Evolutionary conservation across 2,797 vertebrate species (phyloP), one percentile per base, ranked within the genome.

Genomic region (Smutsia temminckii): DNA sequence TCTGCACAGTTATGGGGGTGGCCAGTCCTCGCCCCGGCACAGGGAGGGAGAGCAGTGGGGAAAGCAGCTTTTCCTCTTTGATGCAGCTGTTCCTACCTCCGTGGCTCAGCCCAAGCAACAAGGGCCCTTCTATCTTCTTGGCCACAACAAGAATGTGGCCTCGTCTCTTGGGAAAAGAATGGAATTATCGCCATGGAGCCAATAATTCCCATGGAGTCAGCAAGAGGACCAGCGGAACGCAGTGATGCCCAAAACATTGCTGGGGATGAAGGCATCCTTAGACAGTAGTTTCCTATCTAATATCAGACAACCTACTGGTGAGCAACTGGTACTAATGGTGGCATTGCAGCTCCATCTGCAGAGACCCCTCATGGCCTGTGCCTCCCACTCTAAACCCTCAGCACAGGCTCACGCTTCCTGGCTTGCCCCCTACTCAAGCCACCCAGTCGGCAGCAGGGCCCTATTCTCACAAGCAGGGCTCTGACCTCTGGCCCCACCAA

Each of bases 291-390:
- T 20, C 64, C 57, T 53, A 14, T 29, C 34, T 57, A 55, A 4
- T 14, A n/a, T 3, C 0, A 0, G 32, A 79, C 46, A 13, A 2
- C 20, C 11, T 20, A 27, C 32, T 1, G 3, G 20, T 27, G 40
- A 2, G 12, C 27, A 14, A 3, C 11, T 14, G 6, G 29, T 11
- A 17, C 34, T 10, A 3, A 4, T 3, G 2, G 8, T 1, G 12
- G 85, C 14, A 13, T 7, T 3, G 20, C 27, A 2, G 27, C 66
- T 63, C 46, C 46, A 46, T 12, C 10, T 46, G 46, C 46, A 46
- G 46, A 11, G 46, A 46, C 46, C 11, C 46, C 46, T 46, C 46
- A 46, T 12, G 46, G 46, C 46, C 46, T 10, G 10, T 46, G 46
- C 46, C 46, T 46, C 46, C 10, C 11, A 12, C 46, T 46, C 46